Evolutionary conservation across 2,797 vertebrate genomes (phyloP), one percentile per base, ranked within the genome.

Genomic region (Mico argentatus): DNA sequence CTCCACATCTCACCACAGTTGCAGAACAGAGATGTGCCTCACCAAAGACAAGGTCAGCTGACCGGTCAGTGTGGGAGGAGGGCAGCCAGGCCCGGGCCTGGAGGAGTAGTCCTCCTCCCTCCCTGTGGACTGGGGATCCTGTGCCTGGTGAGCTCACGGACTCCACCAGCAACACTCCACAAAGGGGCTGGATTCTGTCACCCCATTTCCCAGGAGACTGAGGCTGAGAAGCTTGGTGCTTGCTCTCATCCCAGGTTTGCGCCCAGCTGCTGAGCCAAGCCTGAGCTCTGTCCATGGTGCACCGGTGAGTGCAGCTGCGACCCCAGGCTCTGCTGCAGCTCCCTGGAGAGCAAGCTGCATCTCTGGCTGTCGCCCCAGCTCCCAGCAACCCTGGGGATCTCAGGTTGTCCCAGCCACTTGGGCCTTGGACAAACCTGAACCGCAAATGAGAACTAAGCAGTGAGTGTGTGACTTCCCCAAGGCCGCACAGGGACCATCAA

Each of bases 1-100:
- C 9, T 26, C 55, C 10, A 33, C 2, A 5, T 33, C 22, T 33
- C 86, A 14, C 30, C 0, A 9, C n/a, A 1, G 22, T 44, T 41
- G 14, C 26, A 26, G 8, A 22, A 39, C 33, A 44, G 52, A 44
- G 33, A 59, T 46, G 5, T 46, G 30, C 48, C 55, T 84, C 86
- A 50, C 24, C n/a, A 36, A 20, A 67, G 70, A 13, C 22, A 11
- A 64, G n/a, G 24, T 15, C 75, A 46, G 17, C 27, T 27, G 46
- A 30, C 17, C 4, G 2, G 14, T 36, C 67, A 70, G 41, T 17
- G 8, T 30, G 27, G 75, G 41, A 77, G 75, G 41, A 77, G 44
- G 75, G 26, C 2, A 2, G n/a, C 67, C n/a, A 36, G n/a, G 67
- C 67, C n/a, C 10, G 64, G 64, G 33, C 64, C 33, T 7, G 4